A percentile compares a stretch with the other conserved stretches of the same genome.
These are phyloP conservation scores for Pachypsylla venusta DNA, from an alignment of 1,140 invertebrate species.

Conservation along the genomic window DNA sequence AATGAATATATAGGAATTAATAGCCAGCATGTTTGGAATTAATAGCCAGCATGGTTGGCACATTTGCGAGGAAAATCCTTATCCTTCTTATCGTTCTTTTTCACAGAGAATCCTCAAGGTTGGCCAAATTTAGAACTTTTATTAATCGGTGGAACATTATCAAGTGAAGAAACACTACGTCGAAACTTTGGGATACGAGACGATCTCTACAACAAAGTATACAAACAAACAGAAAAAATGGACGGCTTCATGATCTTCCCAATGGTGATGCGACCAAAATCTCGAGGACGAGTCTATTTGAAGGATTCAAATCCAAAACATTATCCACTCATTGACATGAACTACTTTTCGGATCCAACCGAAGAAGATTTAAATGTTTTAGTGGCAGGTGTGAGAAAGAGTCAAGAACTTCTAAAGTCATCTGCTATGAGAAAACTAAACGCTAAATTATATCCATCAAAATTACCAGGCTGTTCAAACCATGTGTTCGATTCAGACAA, in stretches of 20 bases:
- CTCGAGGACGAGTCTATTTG: slow-evolving; percentile 50
- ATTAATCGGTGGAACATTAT: slow-evolving; percentile 40
- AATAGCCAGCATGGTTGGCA: too few relatives aligned
- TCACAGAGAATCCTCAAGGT: slow-evolving; percentile 36
- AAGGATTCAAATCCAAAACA: slow-evolving; percentile 49
- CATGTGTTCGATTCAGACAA: slow-evolving; percentile 43
- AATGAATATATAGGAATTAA: too few relatives aligned
- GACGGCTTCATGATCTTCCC: slow-evolving; percentile 48
- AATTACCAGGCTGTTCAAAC: slow-evolving; percentile 46
- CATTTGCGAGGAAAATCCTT: too few relatives aligned
- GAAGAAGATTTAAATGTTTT: slow-evolving; percentile 44
- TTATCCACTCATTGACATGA: slow-evolving; percentile 67
- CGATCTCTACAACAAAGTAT: slow-evolving; percentile 37
- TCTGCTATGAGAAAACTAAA: slow-evolving; percentile 40
- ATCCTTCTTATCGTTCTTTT: too few relatives aligned
- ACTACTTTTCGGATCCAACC: slow-evolving; percentile 47
- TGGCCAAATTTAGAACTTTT: slow-evolving; percentile 62
- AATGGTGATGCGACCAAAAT: slow-evolving; percentile 56
- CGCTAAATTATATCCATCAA: slow-evolving; percentile 40
- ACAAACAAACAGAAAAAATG: slow-evolving; percentile 33
- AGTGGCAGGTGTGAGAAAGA: slow-evolving; percentile 42
- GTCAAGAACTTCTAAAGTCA: slow-evolving; percentile 40
- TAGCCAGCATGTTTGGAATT: too few relatives aligned
- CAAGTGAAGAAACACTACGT: slow-evolving; percentile 35
- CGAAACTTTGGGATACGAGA: slow-evolving; percentile 41